These are phyloP conservation scores for Eristalis pertinax DNA, from an alignment of 2,888 invertebrate genomes.

Conservation along the genomic window DNA sequence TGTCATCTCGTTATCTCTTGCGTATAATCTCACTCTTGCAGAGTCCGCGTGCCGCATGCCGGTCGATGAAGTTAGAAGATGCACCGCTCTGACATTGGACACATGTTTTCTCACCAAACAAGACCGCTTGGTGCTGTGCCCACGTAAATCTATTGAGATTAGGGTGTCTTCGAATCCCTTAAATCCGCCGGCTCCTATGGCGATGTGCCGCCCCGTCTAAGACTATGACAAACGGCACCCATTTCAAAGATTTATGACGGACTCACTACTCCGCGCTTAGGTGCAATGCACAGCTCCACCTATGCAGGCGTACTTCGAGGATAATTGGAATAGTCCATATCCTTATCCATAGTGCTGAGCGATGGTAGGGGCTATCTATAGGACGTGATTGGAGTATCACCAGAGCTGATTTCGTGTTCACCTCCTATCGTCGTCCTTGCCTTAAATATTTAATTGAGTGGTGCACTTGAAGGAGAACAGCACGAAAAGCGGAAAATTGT, in stretches of 20 bases:
- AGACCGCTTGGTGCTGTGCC: slow-evolving; percentile 1
- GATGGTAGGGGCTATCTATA: not conserved
- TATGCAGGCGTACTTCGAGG: slow-evolving; percentile 26
- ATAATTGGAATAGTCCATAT: slow-evolving; percentile 60
- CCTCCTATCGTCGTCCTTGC: not conserved
- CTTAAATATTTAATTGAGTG: slow-evolving; percentile 52
- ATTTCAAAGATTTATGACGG: slow-evolving; percentile 57
- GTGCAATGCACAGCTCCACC: not conserved
- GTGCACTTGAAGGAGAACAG: slow-evolving; percentile 13
- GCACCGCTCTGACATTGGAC: slow-evolving; percentile 51
- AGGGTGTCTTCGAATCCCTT: not conserved
- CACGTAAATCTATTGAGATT: slow-evolving; percentile 34
- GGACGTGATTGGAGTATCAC: not conserved
- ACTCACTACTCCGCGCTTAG: not conserved
- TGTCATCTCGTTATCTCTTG: slow-evolving; percentile 61
- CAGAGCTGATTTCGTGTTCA: not conserved
- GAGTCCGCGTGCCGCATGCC: not conserved
- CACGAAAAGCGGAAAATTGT: slow-evolving; percentile 31
- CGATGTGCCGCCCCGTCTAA: no score
- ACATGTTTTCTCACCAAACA: slow-evolving; percentile 65
- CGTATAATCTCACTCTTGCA: slow-evolving; percentile 34
- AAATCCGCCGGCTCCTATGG: slow-evolving; percentile 1
- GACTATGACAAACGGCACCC: slow-evolving; percentile 34
- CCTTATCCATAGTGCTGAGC: slow-evolving; percentile 11
- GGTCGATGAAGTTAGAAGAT: slow-evolving; percentile 38